A percentile compares a stretch with the other conserved stretches of the same genome.
phyloP scores from a whole-genome alignment of 2,113 vertebrate genomes.

The Hemiscyllium ocellatum region DNA sequence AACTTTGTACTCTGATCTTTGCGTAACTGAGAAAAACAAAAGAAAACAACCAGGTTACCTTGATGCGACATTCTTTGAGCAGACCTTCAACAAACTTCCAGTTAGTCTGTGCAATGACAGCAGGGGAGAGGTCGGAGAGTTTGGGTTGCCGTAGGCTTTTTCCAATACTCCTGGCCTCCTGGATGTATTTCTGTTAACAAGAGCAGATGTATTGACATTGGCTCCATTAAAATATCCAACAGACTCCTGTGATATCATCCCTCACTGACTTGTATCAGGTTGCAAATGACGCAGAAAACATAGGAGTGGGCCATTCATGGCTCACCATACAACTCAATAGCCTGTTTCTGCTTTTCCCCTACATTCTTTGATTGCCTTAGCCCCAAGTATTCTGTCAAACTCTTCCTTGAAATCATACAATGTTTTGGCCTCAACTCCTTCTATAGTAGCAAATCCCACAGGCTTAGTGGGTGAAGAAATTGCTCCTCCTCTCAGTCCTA shows the following conservation, averaged over 20 bases:
- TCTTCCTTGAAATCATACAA: too few relatives aligned
- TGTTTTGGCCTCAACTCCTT: too few relatives aligned
- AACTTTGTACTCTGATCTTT: neutral
- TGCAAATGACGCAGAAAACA: neutral
- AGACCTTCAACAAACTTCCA: conserved; percentile 89
- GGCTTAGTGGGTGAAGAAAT: too few relatives aligned
- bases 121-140: conserved; percentile 82
- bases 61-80: conserved; percentile 90
- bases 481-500: too few relatives aligned
- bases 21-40: neutral
- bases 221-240: neutral
- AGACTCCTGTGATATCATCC: neutral
- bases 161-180: conserved; percentile 73
- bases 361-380: too few relatives aligned
- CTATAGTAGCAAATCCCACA: too few relatives aligned
- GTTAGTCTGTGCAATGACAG: conserved; percentile 84
- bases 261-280: neutral
- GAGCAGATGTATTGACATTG: neutral
- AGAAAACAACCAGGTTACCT: conserved; percentile 58
- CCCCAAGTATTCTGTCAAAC: too few relatives aligned
- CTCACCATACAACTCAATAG: too few relatives aligned
- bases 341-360: too few relatives aligned
- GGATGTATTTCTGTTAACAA: conserved; percentile 72
- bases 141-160: conserved; percentile 84
- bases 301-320: too few relatives aligned